phyloP scores from a whole-genome alignment of 1,140 invertebrate genomes.

The Spodoptera litura region DNA sequence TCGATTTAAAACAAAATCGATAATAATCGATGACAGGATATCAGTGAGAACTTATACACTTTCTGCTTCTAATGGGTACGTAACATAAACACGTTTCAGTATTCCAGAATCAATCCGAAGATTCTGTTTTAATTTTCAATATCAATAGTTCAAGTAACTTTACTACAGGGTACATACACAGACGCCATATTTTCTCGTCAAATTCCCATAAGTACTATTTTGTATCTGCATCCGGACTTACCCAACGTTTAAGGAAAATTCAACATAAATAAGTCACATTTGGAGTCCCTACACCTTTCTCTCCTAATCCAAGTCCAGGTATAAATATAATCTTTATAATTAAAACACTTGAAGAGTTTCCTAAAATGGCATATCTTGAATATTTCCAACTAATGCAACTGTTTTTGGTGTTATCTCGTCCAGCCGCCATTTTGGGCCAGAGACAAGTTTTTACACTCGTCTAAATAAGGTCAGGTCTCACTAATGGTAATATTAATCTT shows the following conservation, averaged over 20 bases:
- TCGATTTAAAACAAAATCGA: too few relatives aligned
- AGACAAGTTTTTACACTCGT: slow-evolving; percentile 67
- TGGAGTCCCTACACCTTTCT: slow-evolving; percentile 14
- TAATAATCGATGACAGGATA: too few relatives aligned
- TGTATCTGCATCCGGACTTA: background rate
- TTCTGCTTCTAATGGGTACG: too few relatives aligned
- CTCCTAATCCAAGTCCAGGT: slow-evolving; percentile 16
- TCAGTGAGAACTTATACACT: too few relatives aligned
- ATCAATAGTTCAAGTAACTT: too few relatives aligned
- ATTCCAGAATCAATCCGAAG: too few relatives aligned
- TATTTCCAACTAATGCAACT: slow-evolving; percentile 40
- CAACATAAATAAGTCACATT: slow-evolving; percentile 15
- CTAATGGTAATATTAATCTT: slow-evolving; percentile 70
- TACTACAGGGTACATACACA: too few relatives aligned
- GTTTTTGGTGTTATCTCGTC: slow-evolving; percentile 58
- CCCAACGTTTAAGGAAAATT: background rate
- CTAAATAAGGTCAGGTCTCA: slow-evolving; percentile 61
- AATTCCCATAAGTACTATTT: too few relatives aligned
- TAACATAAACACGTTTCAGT: too few relatives aligned
- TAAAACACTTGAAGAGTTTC: slow-evolving; percentile 36
- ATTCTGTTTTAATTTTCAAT: too few relatives aligned
- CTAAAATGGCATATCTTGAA: slow-evolving; percentile 47
- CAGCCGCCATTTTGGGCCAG: slow-evolving; percentile 60
- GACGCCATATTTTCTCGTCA: too few relatives aligned
- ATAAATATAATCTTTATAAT: slow-evolving; percentile 38